Evolutionary conservation across 2,797 vertebrate species (phyloP).

Genomic region (Leucoraja ocellata): DNA sequence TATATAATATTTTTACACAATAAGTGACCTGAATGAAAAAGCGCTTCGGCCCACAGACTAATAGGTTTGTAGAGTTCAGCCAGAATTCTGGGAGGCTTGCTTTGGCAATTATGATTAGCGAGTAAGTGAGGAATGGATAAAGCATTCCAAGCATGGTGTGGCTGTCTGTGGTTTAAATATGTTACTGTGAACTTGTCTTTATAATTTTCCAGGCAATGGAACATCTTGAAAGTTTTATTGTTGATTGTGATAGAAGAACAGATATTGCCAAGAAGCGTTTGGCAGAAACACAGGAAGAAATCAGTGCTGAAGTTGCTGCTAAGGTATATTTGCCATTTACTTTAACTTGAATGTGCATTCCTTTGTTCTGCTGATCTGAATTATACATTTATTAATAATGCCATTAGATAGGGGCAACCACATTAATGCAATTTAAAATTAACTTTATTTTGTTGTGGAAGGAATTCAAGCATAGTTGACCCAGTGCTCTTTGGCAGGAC

Average conservation of each 20-base stretch:
- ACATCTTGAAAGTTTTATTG: slow-evolving; percentile 94
- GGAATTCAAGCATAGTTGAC: background rate
- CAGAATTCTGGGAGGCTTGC: background rate
- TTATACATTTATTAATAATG: background rate
- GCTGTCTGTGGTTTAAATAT: background rate
- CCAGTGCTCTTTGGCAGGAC: background rate
- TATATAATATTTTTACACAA: too few species aligned
- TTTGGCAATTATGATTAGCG: background rate
- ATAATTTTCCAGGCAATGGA: slow-evolving; percentile 73
- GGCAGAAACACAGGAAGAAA: slow-evolving; percentile 97
- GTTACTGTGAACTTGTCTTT: background rate
- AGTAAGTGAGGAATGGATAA: background rate
- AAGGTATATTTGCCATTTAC: slow-evolving; percentile 67
- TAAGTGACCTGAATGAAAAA: too few species aligned
- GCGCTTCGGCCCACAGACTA: too few species aligned
- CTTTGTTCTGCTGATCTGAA: background rate
- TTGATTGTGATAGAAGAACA: slow-evolving; percentile 91
- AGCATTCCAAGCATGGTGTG: background rate
- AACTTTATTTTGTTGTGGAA: background rate
- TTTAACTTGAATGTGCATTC: background rate
- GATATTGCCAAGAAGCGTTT: slow-evolving; percentile 94
- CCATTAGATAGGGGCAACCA: background rate
- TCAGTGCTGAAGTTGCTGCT: slow-evolving; percentile 93
- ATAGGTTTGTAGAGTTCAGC: background rate
- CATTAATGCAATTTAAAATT: background rate